Evolutionary conservation across 2,797 vertebrate species (phyloP), one percentile per base, ranked within the genome.

Genomic region (Glyptemys insculpta): DNA sequence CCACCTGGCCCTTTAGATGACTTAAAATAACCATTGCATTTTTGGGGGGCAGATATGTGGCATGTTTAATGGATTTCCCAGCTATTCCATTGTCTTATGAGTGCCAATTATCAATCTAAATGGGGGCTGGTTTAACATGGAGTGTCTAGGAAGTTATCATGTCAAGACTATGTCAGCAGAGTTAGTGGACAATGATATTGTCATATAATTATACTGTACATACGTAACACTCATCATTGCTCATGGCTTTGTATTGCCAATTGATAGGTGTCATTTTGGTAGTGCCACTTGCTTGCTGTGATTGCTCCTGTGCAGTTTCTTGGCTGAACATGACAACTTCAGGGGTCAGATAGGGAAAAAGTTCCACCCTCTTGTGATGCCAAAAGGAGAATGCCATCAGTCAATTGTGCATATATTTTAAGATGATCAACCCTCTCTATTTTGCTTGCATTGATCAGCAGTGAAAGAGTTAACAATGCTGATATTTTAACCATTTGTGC

Each of bases 191-290:
- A 98, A 97, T 78, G 5, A 94, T 97, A 97, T 96, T 97, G 98
- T 96, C 97, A 65, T 97, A 97, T 97, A 97, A 97, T 96, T 97
- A 97, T 97, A 97, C 96, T 90, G 92, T 93, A 91, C 91, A 88
- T 72, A 59, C 56, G 97, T 96, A 95, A 96, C 96, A 88, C 90
- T 97, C 94, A 88, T 97, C 92, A 89, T 98, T 96, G 93, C 91
- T 95, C 97, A 95, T 96, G 97, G 93, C 91, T 96, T 95, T 94
- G 93, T 88, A 87, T 91, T 93, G 97, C 89, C 94, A 96, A 97
- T 91, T 89, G 62, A 79, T 93, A 89, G 72, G 88, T 96, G 91
- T 96, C 95, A 91, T 81, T 94, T 93, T 76, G 72, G 47, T 34
- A 84, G 68, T 93, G 81, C 79, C 90, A 68, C 80, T 86, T 92